Evolutionary conservation across 2,797 vertebrate species (phyloP), one percentile per base, ranked within the genome.

Genomic region (Chaenodraco wilsoni): DNA sequence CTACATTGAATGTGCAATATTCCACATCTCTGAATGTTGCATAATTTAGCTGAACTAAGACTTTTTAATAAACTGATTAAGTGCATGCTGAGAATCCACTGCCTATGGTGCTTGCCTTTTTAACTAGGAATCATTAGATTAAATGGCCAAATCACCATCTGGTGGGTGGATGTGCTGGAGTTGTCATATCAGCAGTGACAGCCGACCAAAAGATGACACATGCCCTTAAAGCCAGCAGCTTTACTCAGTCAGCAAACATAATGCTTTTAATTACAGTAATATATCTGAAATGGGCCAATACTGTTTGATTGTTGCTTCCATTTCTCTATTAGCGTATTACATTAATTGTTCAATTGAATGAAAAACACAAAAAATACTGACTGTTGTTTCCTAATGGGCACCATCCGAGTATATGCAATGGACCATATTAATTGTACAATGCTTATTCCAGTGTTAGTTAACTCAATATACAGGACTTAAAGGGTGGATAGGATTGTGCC

Each of bases 161-260:
- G 71, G 51, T 66, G 56, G 61, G 62, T 65, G 62, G 54, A 74
- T 60, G 57, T 56, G 61, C 58, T 46, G 40, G 40, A 78, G 64
- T 64, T 63, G 37, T 72, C 57, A 80, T 74, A 78, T 83, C 74
- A 74, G 68, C 65, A 57, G 31, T 44, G 44, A 84, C 75, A 60
- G 68, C 37, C 19, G 8, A 65, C 71, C 19, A 65, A 65, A 59
- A 71, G 31, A 57, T 60, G 67, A 59, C 63, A 74, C 56, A 56
- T 50, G 21, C 49, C 27, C 62, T 68, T 46, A 46, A 46, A 76
- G 59, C 57, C 33, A 79, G 60, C 44, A 67, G 60, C 54, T 21
- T 72, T 72, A 59, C 40, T 31, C 74, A 62, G 56, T 77, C 78
- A 61, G 55, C 31, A 37, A 31, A 55, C 37, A 5, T 40, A 62